These are phyloP conservation scores for Thecocarcelia acutangulata DNA, from an alignment of 2,888 invertebrate genomes.

Conservation along the genomic window DNA sequence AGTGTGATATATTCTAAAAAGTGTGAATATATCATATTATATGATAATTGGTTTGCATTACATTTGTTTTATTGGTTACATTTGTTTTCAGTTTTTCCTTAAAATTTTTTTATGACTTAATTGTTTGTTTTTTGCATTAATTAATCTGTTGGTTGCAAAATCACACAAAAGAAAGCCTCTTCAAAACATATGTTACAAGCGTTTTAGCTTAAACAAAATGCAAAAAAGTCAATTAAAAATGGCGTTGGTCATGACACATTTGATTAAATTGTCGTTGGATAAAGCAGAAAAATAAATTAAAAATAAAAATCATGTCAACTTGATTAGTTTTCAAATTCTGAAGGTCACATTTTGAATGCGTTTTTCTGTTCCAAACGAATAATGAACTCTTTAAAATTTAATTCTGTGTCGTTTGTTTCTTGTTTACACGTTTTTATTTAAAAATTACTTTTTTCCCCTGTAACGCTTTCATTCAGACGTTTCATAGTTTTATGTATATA, in stretches of 20 bases:
- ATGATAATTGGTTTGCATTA: too few species aligned
- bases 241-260: slow-evolving; percentile 68
- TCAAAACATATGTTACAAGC: background rate
- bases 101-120: slow-evolving; percentile 26
- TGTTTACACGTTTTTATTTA: slow-evolving; percentile 23
- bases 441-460: slow-evolving; percentile 54
- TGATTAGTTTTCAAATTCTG: slow-evolving; percentile 65
- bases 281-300: slow-evolving; percentile 23
- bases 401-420: slow-evolving; percentile 4
- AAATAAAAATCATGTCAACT: slow-evolving; percentile 57
- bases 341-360: slow-evolving; percentile 61
- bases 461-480: slow-evolving; percentile 43
- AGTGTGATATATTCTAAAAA: too few species aligned
- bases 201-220: background rate
- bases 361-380: slow-evolving; percentile 21
- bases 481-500: background rate
- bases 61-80: background rate
- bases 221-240: slow-evolving; percentile 56
- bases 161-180: background rate
- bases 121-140: slow-evolving; percentile 36
- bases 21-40: too few species aligned
- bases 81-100: background rate
- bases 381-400: background rate
- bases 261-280: slow-evolving; percentile 44
- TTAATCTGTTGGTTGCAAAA: slow-evolving; percentile 30